Evolutionary conservation across 2,888 invertebrate species (phyloP).

Genomic region (Drosophila gaucha): DNA sequence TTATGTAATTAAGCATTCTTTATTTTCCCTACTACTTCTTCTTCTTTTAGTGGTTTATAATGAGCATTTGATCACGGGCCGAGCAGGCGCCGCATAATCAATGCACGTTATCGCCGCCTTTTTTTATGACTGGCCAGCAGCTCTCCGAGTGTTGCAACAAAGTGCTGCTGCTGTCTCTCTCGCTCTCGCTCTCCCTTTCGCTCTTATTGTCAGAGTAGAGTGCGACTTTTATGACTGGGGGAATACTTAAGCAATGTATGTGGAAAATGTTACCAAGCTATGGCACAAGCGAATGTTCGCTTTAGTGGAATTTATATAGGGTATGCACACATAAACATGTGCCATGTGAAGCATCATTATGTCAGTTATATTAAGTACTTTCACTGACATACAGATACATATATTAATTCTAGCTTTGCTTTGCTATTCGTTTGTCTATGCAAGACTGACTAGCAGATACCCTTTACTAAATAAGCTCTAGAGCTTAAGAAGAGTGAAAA

Average conservation of each 20-base stretch:
- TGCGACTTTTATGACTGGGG: constrained; percentile 26
- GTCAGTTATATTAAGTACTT: neutral
- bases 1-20: constrained; percentile 56
- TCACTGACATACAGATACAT: neutral
- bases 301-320: constrained; percentile 6
- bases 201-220: constrained; percentile 1
- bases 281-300: neutral
- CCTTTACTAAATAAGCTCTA: neutral
- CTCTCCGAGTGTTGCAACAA: neutral
- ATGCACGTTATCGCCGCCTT: constrained; percentile 45
- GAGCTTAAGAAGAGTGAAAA: too few relatives aligned
- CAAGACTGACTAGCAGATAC: neutral
- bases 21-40: neutral
- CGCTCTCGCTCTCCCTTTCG: neutral
- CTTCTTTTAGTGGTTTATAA: constrained; percentile 54
- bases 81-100: constrained; percentile 57
- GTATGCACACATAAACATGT: neutral
- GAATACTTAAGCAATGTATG: neutral
- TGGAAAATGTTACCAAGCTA: neutral
- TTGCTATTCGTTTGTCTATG: neutral
- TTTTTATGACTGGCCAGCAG: constrained; percentile 39
- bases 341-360: neutral
- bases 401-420: neutral
- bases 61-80: constrained; percentile 56
- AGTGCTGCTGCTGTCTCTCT: constrained; percentile 5